Base-by-base conservation (phyloP, 2,888 invertebrate genomes). In the Celastrina argiolus region DNA sequence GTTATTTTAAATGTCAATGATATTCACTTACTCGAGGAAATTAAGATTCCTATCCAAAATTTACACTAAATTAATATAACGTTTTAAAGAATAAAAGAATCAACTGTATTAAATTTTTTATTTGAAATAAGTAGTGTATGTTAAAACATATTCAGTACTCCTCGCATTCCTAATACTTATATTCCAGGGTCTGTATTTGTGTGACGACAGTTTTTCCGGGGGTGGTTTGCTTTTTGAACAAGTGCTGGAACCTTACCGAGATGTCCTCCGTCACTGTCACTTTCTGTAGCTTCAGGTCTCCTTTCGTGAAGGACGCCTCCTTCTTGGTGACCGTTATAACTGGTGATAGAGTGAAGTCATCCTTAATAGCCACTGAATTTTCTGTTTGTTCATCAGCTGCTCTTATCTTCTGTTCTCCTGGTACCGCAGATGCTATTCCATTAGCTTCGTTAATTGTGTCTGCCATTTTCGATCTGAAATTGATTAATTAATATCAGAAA, bases 261-360 rank as follows among this genome's bases (percentile, higher is more conserved):
- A 89, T 77, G 16, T 89, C 82, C 68, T 90, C 90, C 0, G 82
- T 81, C 0, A 88, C 85, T 0, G 83, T 78, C 0, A 89, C 75
- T 72, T 87, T 88, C 63, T 88, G 86, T 0, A 84, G 70, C 65
- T 83, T 88, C 68, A 85, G 10, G 45, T 84, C 86, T 0, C 82
- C 85, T 69, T 88, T 90, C 0, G 80, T 82, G 1, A 82, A 77
- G 0, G 80, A 76, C 0, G 81, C 74, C 71, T 90, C 89, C 1
- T 83, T 79, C 69, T 83, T 87, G 0, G 81, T 87, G 0, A 87
- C 78, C 0, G 79, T 84, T 18, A 88, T 78, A 0, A 90, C 87
- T 1, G 88, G 88, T 1, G 81, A 77, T 2, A 78, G 70, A 1
- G 69, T 71, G 31, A 70, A 72, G 16, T 71, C 69, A 16, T 71